Base-by-base conservation (phyloP, 2,888 invertebrate species). In the Branchipolynoe longqiensis region DNA sequence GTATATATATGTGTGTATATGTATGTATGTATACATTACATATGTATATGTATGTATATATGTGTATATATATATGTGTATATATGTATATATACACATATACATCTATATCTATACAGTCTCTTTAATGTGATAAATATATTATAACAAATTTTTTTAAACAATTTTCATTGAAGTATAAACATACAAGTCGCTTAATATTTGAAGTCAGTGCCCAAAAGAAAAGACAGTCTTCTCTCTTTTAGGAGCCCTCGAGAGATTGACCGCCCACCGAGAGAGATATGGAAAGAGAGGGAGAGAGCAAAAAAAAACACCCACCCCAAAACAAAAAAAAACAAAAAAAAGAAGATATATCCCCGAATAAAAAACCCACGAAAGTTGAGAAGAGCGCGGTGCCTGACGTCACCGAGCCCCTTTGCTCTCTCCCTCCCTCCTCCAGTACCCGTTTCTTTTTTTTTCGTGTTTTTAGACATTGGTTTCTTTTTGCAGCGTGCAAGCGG, bases 401-500 rank as follows among this genome's bases (percentile, higher is more conserved):
- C n/a, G n/a, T 12, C 18, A 6, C n/a, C 25, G n/a, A 4, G 59
- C 59, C n/a, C 59, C 59, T n/a, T 56, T 12, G 14, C 38, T 38
- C 69, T 33, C 4, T 69, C 3, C 12, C 22, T 18, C 62, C 69
- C 69, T 38, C 69, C 36, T n/a, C n/a, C n/a, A n/a, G n/a, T n/a
- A n/a, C n/a, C n/a, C n/a, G n/a, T n/a, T n/a, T n/a, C n/a, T n/a
- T n/a, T 69, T 69, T 69, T 25, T 69, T 69, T 69, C 69, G 69
- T 69, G 69, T 69, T 69, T 48, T 69, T 36, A 38, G 38, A 33
- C 69, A 8, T 69, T 33, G 69, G 33, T 31, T 84, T 85, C 85
- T 85, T 85, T 81, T 89, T 94, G 85, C 95, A 97, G 98, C 97
- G 93, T 98, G 98, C 96, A 98, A 93, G 89, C 89, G 93, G 89